Conservation (phyloP, 2,888 invertebrate genomes). For the Protonemura montana region DNA sequence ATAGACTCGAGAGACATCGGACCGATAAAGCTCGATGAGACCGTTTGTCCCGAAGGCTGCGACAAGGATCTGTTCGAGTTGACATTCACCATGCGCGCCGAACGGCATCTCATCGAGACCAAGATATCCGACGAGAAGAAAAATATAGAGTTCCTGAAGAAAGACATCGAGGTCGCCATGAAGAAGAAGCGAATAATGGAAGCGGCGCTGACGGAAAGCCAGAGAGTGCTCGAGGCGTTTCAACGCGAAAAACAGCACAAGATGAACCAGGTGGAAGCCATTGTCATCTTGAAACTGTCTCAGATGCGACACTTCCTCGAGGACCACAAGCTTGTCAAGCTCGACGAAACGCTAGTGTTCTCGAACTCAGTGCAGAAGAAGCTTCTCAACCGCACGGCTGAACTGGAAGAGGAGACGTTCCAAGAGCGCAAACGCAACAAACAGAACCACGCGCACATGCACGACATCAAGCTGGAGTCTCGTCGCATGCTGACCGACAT, state of each 20-base stretch:
- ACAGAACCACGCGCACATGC: slow-evolving; percentile 71
- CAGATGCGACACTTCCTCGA: slow-evolving; percentile 69
- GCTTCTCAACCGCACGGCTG: slow-evolving; percentile 69
- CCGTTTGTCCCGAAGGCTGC: slow-evolving; percentile 75
- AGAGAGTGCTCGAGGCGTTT: slow-evolving; percentile 69
- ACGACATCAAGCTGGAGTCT: slow-evolving; percentile 75
- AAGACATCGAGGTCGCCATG: slow-evolving; percentile 69
- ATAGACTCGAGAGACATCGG: slow-evolving; percentile 72
- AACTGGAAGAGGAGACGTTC: slow-evolving; percentile 72
- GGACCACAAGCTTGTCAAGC: slow-evolving; percentile 58
- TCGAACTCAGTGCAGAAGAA: slow-evolving; percentile 66
- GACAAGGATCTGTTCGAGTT: slow-evolving; percentile 72
- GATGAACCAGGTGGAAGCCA: slow-evolving; percentile 78
- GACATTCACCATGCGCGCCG: slow-evolving; percentile 69
- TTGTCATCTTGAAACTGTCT: slow-evolving; percentile 72
- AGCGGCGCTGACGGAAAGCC: slow-evolving; percentile 63
- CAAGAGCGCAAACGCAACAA: slow-evolving; percentile 69
- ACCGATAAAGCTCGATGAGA: slow-evolving; percentile 72
- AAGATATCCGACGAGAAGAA: slow-evolving; percentile 66
- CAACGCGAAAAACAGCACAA: slow-evolving; percentile 78
- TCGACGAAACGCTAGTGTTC: slow-evolving; percentile 67
- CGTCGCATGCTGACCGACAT: slow-evolving; percentile 71
- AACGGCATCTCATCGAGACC: slow-evolving; percentile 66
- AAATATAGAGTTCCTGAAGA: slow-evolving; percentile 65
- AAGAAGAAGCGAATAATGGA: slow-evolving; percentile 65